These are phyloP conservation scores for Cydia amplana DNA, from an alignment of 1,140 invertebrate genomes.

Conservation along the genomic window DNA sequence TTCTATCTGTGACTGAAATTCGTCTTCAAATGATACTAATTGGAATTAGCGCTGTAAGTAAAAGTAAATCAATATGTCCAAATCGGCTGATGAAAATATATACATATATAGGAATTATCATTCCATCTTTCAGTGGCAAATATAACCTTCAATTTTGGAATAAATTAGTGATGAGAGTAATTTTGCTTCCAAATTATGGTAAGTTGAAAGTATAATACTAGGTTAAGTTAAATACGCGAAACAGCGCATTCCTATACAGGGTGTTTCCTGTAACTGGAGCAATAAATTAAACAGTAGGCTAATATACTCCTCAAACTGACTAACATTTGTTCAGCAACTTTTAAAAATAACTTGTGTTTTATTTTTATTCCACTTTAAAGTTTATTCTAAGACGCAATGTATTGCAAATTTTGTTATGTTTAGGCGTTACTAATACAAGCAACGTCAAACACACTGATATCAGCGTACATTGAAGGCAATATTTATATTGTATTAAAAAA, in stretches of 20 bases:
- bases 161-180: slow-evolving; percentile 9
- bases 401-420: no score
- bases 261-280: no score
- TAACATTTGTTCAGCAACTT: no score
- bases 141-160: slow-evolving; percentile 3
- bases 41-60: slow-evolving; percentile 18
- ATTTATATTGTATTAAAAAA: no score
- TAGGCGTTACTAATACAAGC: no score
- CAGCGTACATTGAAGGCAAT: no score
- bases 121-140: slow-evolving; percentile 8
- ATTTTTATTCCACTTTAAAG: no score
- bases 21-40: slow-evolving; percentile 26
- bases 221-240: neutral
- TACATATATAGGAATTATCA: slow-evolving; percentile 1
- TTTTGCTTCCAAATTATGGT: slow-evolving; percentile 22
- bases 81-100: neutral
- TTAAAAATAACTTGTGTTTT: no score
- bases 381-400: no score
- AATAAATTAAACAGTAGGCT: no score
- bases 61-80: slow-evolving; percentile 5
- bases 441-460: no score
- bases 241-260: neutral
- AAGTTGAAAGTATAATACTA: slow-evolving; percentile 6
- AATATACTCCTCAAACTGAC: no score
- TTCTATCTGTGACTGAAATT: slow-evolving; percentile 19